Base-by-base conservation (phyloP, 2,888 invertebrate species). In the Acrobasis repandana region DNA sequence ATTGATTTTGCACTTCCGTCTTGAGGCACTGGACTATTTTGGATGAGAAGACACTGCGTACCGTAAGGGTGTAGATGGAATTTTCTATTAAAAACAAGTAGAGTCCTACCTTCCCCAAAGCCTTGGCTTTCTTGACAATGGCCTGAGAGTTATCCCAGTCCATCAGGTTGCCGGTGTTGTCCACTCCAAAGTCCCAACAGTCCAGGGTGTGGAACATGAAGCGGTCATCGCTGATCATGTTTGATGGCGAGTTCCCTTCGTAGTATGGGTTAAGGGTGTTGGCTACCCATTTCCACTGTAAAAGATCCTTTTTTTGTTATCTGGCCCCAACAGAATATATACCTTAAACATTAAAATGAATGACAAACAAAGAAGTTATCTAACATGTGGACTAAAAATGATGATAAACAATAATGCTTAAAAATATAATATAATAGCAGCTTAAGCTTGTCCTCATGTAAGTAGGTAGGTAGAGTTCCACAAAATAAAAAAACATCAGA, bases 251-350 rank as follows among this genome's bases (percentile, higher is more conserved):
- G 85, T 98, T 98, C 0, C 96, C 97, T 86, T 98, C 98, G 73
- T 97, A 96, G 79, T 98, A 96, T 0, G 99, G 98, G 91, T 98
- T 98, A 60, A 98, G 87, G 0, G 98, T 96, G 52, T 94, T 96
- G 0, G 97, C 98, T 6, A 94, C 79, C 98, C 98, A 99, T 64
- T 94, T 82, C 97, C 98, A 98, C 93, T 95, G 71, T 15, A 46
- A 46, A 43, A 43, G 33, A 33, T 28, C 0, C 28, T 2, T 20
- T 28, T 28, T 28, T n/a, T n/a, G n/a, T n/a, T n/a, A n/a, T n/a
- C n/a, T n/a, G n/a, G n/a, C n/a, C n/a, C n/a, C n/a, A n/a, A n/a
- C n/a, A n/a, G n/a, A n/a, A n/a, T n/a, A n/a, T n/a, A n/a, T n/a
- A n/a, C n/a, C n/a, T n/a, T n/a, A n/a, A n/a, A n/a, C n/a, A n/a